Evolutionary conservation across 1,140 invertebrate genomes (phyloP), one percentile per base, ranked within the genome.

Genomic region (Anadara kagoshimensis): DNA sequence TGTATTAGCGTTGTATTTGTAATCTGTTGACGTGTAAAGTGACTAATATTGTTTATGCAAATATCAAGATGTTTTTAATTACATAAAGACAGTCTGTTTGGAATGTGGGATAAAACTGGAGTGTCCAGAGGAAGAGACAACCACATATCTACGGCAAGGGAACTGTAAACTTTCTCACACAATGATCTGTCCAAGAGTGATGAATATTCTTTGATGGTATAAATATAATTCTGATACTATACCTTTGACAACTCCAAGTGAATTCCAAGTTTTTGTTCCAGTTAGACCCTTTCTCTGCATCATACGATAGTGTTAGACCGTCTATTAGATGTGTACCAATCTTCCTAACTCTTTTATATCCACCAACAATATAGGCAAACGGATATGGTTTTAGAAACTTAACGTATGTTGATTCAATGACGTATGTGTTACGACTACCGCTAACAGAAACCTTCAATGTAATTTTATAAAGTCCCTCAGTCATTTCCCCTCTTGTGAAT

Each of bases 381-480:
- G 71, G 71, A 3, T 54, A 14, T 0, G 71, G 64, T 18, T 58
- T 67, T 62, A 47, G n/a, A 22, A 73, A 73, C 43, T 45, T 22
- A 16, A 73, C 18, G 26, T 45, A 68, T n/a, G 65, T 73, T 41
- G 14, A 41, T 54, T 73, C 71, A 43, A 18, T 45, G 10, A 69
- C 43, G 51, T 53, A 75, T 12, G 73, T 75, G 3, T 47, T 26
- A n/a, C n/a, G n/a, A n/a, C n/a, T n/a, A n/a, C n/a, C n/a, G 5
- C 41, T 56, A 0, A 75, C 36, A 20, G 73, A 65, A 59, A 75
- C 67, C 22, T 75, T 75, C 5, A 75, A 56, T n/a, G 22, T 14
- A 2, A 65, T n/a, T 24, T 75, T 12, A 43, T 69, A 70, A 4
- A 66, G 29, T 8, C 73, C 73, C n/a, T 29, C 59, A 8, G 44